A percentile compares a stretch with the other conserved stretches of the same genome.
phyloP scores from a whole-genome alignment of 2,797 vertebrate species.

The Sebastes minor region DNA sequence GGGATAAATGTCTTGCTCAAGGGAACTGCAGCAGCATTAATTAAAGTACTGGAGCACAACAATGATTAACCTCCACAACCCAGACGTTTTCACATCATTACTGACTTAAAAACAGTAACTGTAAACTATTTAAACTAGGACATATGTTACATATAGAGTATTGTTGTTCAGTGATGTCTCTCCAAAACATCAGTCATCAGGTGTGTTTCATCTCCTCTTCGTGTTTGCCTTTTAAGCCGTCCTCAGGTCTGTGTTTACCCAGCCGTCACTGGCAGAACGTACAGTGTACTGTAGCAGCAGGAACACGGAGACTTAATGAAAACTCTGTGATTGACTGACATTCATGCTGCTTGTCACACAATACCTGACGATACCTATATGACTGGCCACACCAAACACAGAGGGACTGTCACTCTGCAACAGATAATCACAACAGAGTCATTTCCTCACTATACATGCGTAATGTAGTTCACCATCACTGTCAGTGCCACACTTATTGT shows the following conservation, averaged over 20 bases:
- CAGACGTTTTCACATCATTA: not conserved
- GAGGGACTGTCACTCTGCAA: conserved; percentile 57
- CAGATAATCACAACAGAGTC: conserved; percentile 32
- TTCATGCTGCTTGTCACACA: conserved; percentile 24
- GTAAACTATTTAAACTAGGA: not conserved
- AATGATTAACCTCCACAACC: not conserved
- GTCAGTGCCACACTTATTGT: not conserved
- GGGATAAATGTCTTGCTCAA: not conserved
- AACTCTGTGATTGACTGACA: conserved; percentile 54
- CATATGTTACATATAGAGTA: not conserved
- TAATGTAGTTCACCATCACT: not conserved
- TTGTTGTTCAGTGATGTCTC: not conserved
- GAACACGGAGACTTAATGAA: conserved; percentile 56
- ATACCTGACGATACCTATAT: conserved; percentile 4
- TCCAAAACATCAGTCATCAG: conserved; percentile 27
- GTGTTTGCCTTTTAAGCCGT: conserved; percentile 42
- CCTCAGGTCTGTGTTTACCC: conserved; percentile 67
- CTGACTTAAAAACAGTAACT: not conserved
- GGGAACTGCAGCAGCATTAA: not conserved
- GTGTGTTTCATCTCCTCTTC: conserved; percentile 34
- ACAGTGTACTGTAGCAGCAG: conserved; percentile 14
- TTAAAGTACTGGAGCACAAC: not conserved
- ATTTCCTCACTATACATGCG: conserved; percentile 4
- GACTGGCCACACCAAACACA: conserved; percentile 15
- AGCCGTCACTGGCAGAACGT: conserved; percentile 35